Conservation (phyloP, 2,113 vertebrate genomes). For the Trematocara unimaculatum region DNA sequence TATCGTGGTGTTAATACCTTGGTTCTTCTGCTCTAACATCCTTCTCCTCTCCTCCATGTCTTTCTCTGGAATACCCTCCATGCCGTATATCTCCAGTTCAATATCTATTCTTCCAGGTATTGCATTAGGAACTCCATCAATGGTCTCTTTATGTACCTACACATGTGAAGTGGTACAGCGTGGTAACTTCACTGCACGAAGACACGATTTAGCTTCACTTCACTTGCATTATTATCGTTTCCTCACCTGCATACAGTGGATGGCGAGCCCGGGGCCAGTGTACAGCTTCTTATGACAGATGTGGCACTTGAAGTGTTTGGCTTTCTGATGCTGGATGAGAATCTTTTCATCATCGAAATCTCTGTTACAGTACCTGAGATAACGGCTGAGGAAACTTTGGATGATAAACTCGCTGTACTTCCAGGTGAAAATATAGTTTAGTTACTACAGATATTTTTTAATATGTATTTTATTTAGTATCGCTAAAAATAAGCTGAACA, state of each 20-base stretch:
- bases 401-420: neutral
- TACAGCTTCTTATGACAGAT: constrained; percentile 96
- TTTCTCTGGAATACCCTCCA: constrained; percentile 96
- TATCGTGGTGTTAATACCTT: constrained; percentile 69
- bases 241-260: constrained; percentile 93
- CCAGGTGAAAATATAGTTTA: neutral
- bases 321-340: constrained; percentile 94
- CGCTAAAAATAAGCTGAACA: neutral
- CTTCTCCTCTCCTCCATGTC: constrained; percentile 90
- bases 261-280: constrained; percentile 90
- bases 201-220: neutral
- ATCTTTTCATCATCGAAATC: constrained; percentile 97
- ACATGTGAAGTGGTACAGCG: rapidly evolving
- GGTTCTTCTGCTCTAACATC: constrained; percentile 90
- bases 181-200: neutral
- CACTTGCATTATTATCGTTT: neutral
- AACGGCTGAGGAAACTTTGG: constrained; percentile 4
- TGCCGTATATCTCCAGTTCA: constrained; percentile 94
- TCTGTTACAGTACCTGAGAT: constrained; percentile 88
- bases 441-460: neutral
- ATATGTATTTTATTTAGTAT: neutral
- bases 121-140: constrained; percentile 92
- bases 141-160: constrained; percentile 93
- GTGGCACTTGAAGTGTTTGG: constrained; percentile 95
- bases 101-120: constrained; percentile 93